Conservation (phyloP, 2,797 vertebrate genomes). For the Benthosema pterotum region DNA sequence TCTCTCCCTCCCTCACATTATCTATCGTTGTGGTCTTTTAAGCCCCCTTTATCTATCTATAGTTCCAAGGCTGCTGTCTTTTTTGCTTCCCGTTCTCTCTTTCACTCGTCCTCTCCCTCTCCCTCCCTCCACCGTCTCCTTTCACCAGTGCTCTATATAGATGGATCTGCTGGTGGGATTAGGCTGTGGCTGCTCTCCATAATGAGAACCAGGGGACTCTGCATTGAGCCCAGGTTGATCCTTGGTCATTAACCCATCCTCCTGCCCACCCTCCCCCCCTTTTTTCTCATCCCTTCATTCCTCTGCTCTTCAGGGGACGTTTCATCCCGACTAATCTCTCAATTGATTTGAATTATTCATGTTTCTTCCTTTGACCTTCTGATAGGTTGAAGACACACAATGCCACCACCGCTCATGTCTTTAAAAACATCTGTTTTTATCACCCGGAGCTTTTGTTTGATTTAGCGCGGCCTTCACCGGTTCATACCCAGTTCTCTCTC, state of each 20-base stretch:
- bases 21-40: no score
- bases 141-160: constrained; percentile 83
- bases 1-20: no score
- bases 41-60: no score
- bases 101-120: neutral
- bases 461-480: constrained; percentile 9
- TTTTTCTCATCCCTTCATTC: constrained; percentile 27
- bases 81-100: constrained; percentile 29
- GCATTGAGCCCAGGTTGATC: constrained; percentile 41
- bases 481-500: neutral
- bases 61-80: no score
- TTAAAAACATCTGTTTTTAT: constrained; percentile 20
- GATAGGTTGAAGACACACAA: neutral
- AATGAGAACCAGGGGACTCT: constrained; percentile 83
- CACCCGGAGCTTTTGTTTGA: neutral
- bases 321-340: constrained; percentile 50
- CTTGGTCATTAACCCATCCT: constrained; percentile 56
- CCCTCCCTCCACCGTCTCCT: neutral
- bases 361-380: constrained; percentile 17
- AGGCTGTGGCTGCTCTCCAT: constrained; percentile 77
- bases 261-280: constrained; percentile 35
- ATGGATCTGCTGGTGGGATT: constrained; percentile 85
- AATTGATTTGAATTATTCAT: constrained; percentile 48
- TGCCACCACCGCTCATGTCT: constrained; percentile 7
- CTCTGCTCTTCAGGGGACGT: constrained; percentile 31